A percentile compares a stretch with the other conserved stretches of the same genome.
phyloP scores from a whole-genome alignment of 2,888 invertebrate species.

The Cheilosia variabilis region DNA sequence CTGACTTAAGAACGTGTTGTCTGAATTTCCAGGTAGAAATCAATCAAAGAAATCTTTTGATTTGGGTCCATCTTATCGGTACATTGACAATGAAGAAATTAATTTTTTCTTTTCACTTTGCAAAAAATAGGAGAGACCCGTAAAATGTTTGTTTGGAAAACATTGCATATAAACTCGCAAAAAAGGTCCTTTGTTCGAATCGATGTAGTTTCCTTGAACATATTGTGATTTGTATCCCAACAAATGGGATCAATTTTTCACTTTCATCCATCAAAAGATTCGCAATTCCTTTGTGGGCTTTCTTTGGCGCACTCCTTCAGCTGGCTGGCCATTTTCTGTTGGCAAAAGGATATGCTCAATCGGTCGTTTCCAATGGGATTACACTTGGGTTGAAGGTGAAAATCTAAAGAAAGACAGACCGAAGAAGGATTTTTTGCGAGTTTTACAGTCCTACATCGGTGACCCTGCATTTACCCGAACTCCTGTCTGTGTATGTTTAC shows the following conservation, averaged over 20 bases:
- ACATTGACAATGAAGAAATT: constrained; percentile 36
- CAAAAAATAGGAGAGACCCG: constrained; percentile 23
- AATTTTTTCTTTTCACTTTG: neutral
- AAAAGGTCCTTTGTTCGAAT: constrained; percentile 38
- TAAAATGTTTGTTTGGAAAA: constrained; percentile 69
- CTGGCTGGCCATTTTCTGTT: constrained; percentile 55
- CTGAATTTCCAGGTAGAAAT: constrained; percentile 51
- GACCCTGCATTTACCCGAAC: constrained; percentile 17
- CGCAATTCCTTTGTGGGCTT: constrained; percentile 29
- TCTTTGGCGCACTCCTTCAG: constrained; percentile 25
- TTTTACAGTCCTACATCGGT: constrained; percentile 34
- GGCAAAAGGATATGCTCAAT: constrained; percentile 59
- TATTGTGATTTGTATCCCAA: constrained; percentile 70
- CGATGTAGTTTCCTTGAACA: constrained; percentile 44
- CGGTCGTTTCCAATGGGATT: constrained; percentile 62
- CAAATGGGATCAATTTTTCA: constrained; percentile 75
- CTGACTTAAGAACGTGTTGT: constrained; percentile 12
- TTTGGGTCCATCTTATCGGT: constrained; percentile 11
- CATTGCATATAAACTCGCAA: constrained; percentile 65
- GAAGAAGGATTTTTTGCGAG: constrained; percentile 19
- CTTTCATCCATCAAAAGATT: constrained; percentile 71
- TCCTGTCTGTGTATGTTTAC: constrained; percentile 51
- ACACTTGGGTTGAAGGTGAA: constrained; percentile 45
- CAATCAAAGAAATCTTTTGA: constrained; percentile 33
- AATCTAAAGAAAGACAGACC: neutral